phyloP scores from a whole-genome alignment of 2,888 invertebrate genomes.

The Oscheius sp. region DNA sequence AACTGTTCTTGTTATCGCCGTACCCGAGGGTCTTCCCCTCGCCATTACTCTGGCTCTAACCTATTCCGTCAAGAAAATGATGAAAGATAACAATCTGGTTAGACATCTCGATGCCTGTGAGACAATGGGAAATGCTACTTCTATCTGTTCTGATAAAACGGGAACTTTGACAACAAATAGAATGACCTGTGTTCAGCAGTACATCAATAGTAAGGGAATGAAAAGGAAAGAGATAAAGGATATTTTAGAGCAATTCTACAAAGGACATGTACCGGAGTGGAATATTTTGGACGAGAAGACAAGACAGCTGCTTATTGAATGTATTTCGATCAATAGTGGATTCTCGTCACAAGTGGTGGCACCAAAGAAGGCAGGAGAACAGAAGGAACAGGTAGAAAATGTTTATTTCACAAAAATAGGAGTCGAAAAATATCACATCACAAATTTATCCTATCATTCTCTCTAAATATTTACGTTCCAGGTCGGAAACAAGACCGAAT shows the following conservation, averaged over 20 bases:
- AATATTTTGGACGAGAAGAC: slow-evolving; percentile 42
- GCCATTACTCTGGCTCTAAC: slow-evolving; percentile 97
- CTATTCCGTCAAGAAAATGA: slow-evolving; percentile 88
- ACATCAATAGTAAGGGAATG: slow-evolving; percentile 53
- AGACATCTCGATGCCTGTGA: slow-evolving; percentile 75
- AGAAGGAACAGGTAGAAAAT: slow-evolving; percentile 42
- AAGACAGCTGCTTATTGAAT: slow-evolving; percentile 79
- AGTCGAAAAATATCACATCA: not conserved
- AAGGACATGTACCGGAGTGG: slow-evolving; percentile 40
- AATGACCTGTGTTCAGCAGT: slow-evolving; percentile 77
- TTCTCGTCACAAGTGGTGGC: slow-evolving; percentile 51
- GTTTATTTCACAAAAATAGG: no score
- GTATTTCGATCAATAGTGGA: slow-evolving; percentile 76
- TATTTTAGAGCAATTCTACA: slow-evolving; percentile 51
- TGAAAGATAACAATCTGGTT: slow-evolving; percentile 74
- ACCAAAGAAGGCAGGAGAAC: slow-evolving; percentile 48
- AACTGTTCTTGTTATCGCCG: slow-evolving; percentile 97
- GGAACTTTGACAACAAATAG: slow-evolving; percentile 75
- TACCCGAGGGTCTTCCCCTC: slow-evolving; percentile 96
- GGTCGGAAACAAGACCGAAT: slow-evolving; percentile 75
- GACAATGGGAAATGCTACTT: slow-evolving; percentile 75
- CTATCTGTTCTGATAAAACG: slow-evolving; percentile 75
- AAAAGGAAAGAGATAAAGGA: slow-evolving; percentile 52
- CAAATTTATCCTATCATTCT: not conserved
- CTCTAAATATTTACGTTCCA: slow-evolving; percentile 56